Conservation (phyloP, 2,113 vertebrate species). For the Turdus rufiventris region DNA sequence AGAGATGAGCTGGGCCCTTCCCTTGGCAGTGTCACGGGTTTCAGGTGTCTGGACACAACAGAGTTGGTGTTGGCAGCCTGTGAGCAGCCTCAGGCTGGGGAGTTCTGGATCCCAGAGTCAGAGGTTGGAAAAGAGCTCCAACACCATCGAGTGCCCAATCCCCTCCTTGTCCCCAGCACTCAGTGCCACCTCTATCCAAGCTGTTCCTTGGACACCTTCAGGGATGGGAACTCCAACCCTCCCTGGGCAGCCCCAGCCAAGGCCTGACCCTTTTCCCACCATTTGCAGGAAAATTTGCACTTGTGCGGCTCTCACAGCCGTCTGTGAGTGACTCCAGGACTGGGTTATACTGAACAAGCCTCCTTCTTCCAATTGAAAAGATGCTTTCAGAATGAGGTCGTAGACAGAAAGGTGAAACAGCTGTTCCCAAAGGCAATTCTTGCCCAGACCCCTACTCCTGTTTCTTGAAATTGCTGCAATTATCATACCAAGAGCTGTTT, state of each 20-base stretch:
- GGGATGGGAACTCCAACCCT: neutral
- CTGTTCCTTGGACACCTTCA: neutral
- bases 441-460: neutral
- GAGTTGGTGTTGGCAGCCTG: rapidly evolving
- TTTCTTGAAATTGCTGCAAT: slow-evolving; percentile 35
- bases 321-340: neutral
- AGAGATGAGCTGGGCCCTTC: neutral
- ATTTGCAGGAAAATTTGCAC: neutral
- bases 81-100: rapidly evolving
- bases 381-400: neutral
- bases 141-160: neutral
- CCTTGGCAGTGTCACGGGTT: rapidly evolving
- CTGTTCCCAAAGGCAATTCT: slow-evolving; percentile 25
- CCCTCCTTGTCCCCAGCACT: neutral
- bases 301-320: neutral
- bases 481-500: slow-evolving; percentile 34
- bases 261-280: neutral
- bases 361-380: neutral
- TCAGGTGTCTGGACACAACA: rapidly evolving
- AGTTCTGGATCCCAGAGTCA: neutral
- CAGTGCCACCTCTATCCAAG: neutral
- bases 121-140: neutral
- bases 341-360: neutral
- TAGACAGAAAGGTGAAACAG: slow-evolving; percentile 10
- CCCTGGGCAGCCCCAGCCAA: neutral